Percentiles rank a stretch among this genome's conserved stretches.
These are phyloP conservation scores for Tachina lurida DNA, from an alignment of 2,888 invertebrate genomes.

Conservation along the genomic window DNA sequence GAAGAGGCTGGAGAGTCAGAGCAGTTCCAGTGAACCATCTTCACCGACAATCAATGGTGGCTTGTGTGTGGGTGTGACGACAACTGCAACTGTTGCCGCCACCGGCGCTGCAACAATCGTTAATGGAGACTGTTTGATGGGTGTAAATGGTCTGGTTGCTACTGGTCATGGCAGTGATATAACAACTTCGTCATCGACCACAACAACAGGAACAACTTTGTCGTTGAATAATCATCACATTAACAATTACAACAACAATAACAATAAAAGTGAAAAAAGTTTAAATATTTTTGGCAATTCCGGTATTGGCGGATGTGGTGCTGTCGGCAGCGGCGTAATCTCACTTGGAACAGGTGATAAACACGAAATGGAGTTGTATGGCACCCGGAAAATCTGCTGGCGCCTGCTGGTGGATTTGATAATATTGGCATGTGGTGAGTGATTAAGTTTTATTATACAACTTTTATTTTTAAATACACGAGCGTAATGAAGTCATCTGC, in stretches of 20 bases:
- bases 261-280: conserved; percentile 77
- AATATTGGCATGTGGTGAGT: conserved; percentile 78
- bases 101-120: conserved; percentile 37
- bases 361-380: conserved; percentile 72
- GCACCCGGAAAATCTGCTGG: conserved; percentile 75
- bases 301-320: conserved; percentile 17
- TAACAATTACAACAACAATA: conserved; percentile 76
- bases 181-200: conserved; percentile 56
- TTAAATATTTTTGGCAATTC: conserved; percentile 75
- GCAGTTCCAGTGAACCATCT: conserved; percentile 79
- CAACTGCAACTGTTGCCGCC: conserved; percentile 64
- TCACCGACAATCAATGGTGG: conserved; percentile 75
- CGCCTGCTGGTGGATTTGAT: conserved; percentile 76
- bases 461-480: background rate
- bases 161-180: conserved; percentile 62
- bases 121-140: conserved; percentile 70
- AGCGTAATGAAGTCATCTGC: background rate
- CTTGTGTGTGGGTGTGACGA: conserved; percentile 52
- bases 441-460: conserved; percentile 13
- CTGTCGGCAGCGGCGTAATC: conserved; percentile 11
- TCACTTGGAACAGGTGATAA: conserved; percentile 40
- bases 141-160: conserved; percentile 61
- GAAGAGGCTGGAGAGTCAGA: conserved; percentile 78
- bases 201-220: conserved; percentile 67
- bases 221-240: conserved; percentile 66